Conservation (phyloP, 2,797 vertebrate species). For the Botia almorhae region DNA sequence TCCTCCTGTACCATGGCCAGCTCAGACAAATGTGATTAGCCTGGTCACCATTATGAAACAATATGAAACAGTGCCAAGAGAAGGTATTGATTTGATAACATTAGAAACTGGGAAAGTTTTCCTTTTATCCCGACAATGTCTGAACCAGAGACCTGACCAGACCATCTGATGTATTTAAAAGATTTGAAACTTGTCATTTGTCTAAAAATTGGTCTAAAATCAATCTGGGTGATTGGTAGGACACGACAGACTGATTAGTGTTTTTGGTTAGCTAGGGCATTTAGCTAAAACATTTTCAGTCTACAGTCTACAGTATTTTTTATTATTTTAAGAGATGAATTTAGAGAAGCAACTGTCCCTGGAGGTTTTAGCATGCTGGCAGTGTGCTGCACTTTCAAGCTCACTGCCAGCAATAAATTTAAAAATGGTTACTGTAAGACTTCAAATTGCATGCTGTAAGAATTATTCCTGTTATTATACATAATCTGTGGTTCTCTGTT, state of each 20-base stretch:
- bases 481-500: neutral
- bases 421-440: too few relatives aligned
- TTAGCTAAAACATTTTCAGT: too few relatives aligned
- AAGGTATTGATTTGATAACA: neutral
- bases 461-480: too few relatives aligned
- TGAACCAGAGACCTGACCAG: too few relatives aligned
- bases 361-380: neutral
- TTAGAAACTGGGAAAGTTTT: neutral
- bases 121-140: neutral
- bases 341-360: neutral
- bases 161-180: too few relatives aligned
- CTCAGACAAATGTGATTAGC: constrained; percentile 5
- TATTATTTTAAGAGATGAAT: neutral
- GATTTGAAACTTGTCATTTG: too few relatives aligned
- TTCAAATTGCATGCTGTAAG: too few relatives aligned
- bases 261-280: too few relatives aligned
- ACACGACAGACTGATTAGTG: too few relatives aligned
- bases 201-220: too few relatives aligned
- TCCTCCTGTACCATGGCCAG: constrained; percentile 8
- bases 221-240: too few relatives aligned
- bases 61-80: neutral
- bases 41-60: neutral
- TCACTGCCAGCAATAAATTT: too few relatives aligned
- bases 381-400: neutral
- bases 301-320: neutral